Percentiles rank a stretch among this genome's conserved stretches.
Evolutionary conservation across 1,140 invertebrate species (phyloP).

Genomic region (Paraescarpia echinospica): DNA sequence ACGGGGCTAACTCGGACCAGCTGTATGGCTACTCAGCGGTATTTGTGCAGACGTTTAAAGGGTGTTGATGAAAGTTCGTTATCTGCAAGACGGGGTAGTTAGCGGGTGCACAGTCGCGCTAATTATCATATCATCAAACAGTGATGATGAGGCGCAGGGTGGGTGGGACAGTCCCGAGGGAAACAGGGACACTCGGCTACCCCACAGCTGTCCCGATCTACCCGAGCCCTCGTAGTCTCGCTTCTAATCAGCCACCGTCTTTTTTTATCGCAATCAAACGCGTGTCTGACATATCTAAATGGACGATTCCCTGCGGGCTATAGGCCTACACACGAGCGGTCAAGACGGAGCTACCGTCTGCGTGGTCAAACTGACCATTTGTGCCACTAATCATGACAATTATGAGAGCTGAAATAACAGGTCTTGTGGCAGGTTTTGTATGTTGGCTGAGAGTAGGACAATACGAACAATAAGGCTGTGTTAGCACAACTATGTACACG

Average conservation of each 20-base stretch:
- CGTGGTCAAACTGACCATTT: background rate
- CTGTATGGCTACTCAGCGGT: background rate
- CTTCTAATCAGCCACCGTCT: background rate
- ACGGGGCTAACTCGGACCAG: background rate
- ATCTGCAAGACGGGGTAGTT: background rate
- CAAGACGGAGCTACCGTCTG: background rate
- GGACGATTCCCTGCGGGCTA: background rate
- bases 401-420: background rate
- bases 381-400: background rate
- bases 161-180: background rate
- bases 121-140: constrained; percentile 6
- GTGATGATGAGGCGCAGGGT: background rate
- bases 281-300: background rate
- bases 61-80: background rate
- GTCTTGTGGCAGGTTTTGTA: background rate
- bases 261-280: constrained; percentile 5
- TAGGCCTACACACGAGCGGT: background rate
- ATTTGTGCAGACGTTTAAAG: background rate
- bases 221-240: background rate
- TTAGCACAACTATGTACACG: too few relatives aligned
- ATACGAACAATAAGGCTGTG: background rate
- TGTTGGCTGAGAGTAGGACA: too few relatives aligned
- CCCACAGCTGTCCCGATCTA: background rate
- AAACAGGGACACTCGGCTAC: background rate
- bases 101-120: background rate